Base-by-base conservation (phyloP, 1,140 invertebrate genomes). In the Rhyzopertha dominica region DNA sequence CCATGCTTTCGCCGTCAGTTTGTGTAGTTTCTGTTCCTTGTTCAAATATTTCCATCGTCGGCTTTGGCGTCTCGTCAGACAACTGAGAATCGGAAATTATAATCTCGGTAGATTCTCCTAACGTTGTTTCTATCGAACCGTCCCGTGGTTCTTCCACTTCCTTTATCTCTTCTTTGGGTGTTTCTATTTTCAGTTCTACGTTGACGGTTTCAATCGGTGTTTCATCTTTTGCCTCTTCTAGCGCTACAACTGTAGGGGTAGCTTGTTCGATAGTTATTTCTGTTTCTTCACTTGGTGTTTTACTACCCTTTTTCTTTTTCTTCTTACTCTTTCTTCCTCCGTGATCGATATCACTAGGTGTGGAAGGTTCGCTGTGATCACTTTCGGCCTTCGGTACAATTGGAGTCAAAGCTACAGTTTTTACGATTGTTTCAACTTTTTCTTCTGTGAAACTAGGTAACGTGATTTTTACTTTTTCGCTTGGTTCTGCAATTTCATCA, bases 51-150 rank as follows among this genome's bases (percentile, higher is more conserved):
- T 75, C 69, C 8, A 62, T 47, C 13, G 76, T 77, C 5, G 74
- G 69, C 58, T 75, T 73, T 2, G 74, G 73, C 34, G 68, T 65
- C 43, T 77, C 72, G 40, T 71, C 70, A 10, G 59, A 60, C 23
- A 62, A 61, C 50, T 61, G 68, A 3, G 65, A 66, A 43, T 73
- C 70, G 58, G 69, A 67, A 19, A 78, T 49, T 45, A 72, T 65
- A 49, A 82, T 74, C 35, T 80, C 75, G 20, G 76, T 74, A 4
- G 79, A 80, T 53, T 81, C 78, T n/a, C 68, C 73, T 28, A 82
- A 63, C 43, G 74, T 75, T 36, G 77, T 74, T 18, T 67, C 64
- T n/a, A 70, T 34, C 2, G 74, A 76, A 47, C 48, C 56, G 34
- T 58, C 56, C 51, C 61, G 56, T 19, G 29, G 42, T 29, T 45